These are phyloP conservation scores for Lasioglossum pauxillum DNA, from an alignment of 2,888 invertebrate genomes.

Conservation along the genomic window DNA sequence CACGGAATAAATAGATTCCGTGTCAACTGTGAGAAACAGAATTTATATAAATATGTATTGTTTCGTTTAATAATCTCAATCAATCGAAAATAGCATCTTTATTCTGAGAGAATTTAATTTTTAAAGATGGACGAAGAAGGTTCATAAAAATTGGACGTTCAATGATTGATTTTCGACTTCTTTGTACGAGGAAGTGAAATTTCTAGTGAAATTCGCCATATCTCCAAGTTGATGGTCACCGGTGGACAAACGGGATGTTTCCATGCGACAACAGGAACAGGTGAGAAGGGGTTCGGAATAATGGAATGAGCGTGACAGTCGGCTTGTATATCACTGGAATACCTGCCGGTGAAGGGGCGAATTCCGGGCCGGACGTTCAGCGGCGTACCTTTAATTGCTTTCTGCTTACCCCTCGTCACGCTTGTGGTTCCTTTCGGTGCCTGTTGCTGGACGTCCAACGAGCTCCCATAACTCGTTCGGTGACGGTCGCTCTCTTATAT, in stretches of 20 bases:
- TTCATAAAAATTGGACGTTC: neutral
- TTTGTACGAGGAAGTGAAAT: neutral
- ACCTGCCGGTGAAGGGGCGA: conserved; percentile 28
- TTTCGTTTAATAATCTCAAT: neutral
- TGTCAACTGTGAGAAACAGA: neutral
- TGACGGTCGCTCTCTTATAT: conserved; percentile 64
- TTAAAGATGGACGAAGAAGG: neutral
- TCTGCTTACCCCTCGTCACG: conserved; percentile 59
- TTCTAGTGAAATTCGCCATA: neutral
- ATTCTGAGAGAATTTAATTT: neutral
- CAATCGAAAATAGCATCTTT: neutral
- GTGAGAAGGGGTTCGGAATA: conserved; percentile 14
- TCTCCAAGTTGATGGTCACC: neutral
- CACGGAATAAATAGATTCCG: neutral
- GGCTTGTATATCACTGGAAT: conserved; percentile 49
- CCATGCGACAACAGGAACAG: neutral
- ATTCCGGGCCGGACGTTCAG: conserved; percentile 39
- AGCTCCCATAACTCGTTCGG: conserved; percentile 59
- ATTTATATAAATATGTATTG: neutral
- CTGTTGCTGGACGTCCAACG: conserved; percentile 43
- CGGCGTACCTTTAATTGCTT: conserved; percentile 63
- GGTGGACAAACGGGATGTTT: neutral
- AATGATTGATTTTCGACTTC: neutral
- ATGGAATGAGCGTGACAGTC: conserved; percentile 32
- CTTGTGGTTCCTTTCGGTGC: conserved; percentile 57